A percentile compares a stretch with the other conserved stretches of the same genome.
phyloP scores from a whole-genome alignment of 2,888 invertebrate species.

The Drosophila subquinaria region DNA sequence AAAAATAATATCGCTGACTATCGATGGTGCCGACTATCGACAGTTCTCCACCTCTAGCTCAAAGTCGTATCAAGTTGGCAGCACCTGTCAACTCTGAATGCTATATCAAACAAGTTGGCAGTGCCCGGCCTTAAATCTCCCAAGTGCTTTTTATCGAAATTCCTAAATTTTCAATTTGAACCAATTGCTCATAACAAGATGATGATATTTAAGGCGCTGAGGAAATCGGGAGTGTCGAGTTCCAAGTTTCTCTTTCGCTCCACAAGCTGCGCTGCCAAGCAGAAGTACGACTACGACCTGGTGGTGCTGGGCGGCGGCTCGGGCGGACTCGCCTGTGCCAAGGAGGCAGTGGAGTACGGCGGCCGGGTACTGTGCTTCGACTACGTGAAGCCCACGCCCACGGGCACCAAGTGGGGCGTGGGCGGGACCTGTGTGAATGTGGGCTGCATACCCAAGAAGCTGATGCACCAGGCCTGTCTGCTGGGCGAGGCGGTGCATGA shows the following conservation, averaged over 20 bases:
- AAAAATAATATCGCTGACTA: too few relatives aligned
- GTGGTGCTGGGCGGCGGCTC: constrained; percentile 98
- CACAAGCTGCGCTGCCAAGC: background rate
- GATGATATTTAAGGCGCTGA: constrained; percentile 25
- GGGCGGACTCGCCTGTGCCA: constrained; percentile 97
- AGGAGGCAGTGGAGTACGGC: constrained; percentile 92
- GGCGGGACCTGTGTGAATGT: constrained; percentile 99
- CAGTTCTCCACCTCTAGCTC: too few relatives aligned
- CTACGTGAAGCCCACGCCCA: constrained; percentile 93
- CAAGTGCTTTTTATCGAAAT: constrained; percentile 19
- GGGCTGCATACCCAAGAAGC: constrained; percentile 98
- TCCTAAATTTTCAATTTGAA: constrained; percentile 29
- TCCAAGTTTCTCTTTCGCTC: constrained; percentile 2
- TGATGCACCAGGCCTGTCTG: constrained; percentile 98
- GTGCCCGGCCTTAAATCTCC: background rate
- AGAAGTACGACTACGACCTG: constrained; percentile 92
- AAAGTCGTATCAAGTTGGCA: constrained; percentile 10
- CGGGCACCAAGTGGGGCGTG: constrained; percentile 96
- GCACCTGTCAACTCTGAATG: background rate
- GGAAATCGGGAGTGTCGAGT: background rate
- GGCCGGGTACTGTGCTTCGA: constrained; percentile 94
- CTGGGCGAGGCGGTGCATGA: constrained; percentile 95
- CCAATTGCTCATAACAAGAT: constrained; percentile 27
- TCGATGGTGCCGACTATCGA: too few relatives aligned
- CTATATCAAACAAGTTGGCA: constrained; percentile 20